Percentiles rank a stretch among this genome's conserved stretches.
phyloP scores from a whole-genome alignment of 1,140 invertebrate species.

The Rhynchophorus ferrugineus region DNA sequence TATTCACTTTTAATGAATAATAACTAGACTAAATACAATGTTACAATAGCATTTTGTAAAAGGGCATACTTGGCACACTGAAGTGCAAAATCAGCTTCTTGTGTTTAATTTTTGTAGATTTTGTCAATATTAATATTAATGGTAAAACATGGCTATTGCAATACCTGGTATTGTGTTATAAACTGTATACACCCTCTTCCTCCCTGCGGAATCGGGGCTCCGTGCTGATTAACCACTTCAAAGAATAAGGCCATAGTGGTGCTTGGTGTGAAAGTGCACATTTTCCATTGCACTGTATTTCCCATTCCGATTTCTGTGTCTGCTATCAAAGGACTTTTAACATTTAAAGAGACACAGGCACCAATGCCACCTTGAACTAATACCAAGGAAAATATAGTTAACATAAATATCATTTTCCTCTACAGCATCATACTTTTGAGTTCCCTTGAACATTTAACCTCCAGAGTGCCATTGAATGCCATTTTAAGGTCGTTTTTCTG shows the following conservation, averaged over 20 bases:
- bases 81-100: too few species aligned
- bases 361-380: conserved; percentile 91
- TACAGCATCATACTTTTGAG: conserved; percentile 54
- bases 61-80: too few species aligned
- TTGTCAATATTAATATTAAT: too few species aligned
- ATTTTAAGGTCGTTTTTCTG: conserved; percentile 90
- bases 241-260: conserved; percentile 93
- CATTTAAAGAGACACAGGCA: conserved; percentile 88
- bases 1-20: neutral
- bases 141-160: too few species aligned
- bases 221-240: conserved; percentile 95
- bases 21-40: too few species aligned
- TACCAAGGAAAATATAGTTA: neutral
- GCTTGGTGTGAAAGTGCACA: conserved; percentile 89
- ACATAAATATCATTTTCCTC: neutral
- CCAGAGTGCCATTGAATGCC: conserved; percentile 95
- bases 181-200: conserved; percentile 96
- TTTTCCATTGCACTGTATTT: conserved; percentile 96
- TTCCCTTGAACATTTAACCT: conserved; percentile 89
- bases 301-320: conserved; percentile 97
- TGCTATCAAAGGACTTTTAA: conserved; percentile 83
- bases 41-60: too few species aligned
- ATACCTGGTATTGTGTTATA: conserved; percentile 72
- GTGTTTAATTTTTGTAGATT: too few species aligned
- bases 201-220: conserved; percentile 90